Evolutionary conservation across 1,140 invertebrate species (phyloP), one percentile per base, ranked within the genome.

Genomic region (Carposina sasakii): DNA sequence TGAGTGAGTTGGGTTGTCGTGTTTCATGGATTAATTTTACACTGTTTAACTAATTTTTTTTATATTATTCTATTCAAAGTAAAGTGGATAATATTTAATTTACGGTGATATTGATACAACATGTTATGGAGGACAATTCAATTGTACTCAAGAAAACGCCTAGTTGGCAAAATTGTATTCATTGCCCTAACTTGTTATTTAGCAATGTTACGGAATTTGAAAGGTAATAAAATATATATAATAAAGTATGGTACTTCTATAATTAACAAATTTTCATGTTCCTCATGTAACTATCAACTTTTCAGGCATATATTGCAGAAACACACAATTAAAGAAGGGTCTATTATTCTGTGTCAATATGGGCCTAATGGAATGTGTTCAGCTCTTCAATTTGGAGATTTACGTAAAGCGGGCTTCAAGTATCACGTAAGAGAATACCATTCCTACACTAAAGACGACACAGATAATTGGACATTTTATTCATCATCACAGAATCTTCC

Each of bases 401-500:
- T 97, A 43, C 93, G 91, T 58, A 94, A 95, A 83, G 89, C 91
- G 36, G 95, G 96, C 81, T 97, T 97, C 76, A 90, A 96, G 86
- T 91, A 91, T 54, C 95, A 97, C 74, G 91, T 96, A 34, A 88
- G 89, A 41, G 91, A 92, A 67, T 92, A 95, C 76, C 94, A 96
- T 71, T 87, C 90, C 9, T 89, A 87, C 71, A 86, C 89, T 45
- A 86, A 86, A 28, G 85, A 87, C 47, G 65, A 63, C 0, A 86
- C 85, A 4, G 87, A 90, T 12, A 86, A 90, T 43, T 94, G 93
- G 92, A 90, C 91, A 3, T 86, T 94, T 41, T 94, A 92, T 76
- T 92, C 90, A 4, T 92, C 96, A 20, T 90, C 93, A 16, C 96
- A 98, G 84, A 99, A 99, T 85, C 88, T 99, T 54, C 95, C 98